These are phyloP conservation scores for Stichodactyla mertensii DNA, from an alignment of 64 coral and sea anemone genomes.

Conservation along the genomic window DNA sequence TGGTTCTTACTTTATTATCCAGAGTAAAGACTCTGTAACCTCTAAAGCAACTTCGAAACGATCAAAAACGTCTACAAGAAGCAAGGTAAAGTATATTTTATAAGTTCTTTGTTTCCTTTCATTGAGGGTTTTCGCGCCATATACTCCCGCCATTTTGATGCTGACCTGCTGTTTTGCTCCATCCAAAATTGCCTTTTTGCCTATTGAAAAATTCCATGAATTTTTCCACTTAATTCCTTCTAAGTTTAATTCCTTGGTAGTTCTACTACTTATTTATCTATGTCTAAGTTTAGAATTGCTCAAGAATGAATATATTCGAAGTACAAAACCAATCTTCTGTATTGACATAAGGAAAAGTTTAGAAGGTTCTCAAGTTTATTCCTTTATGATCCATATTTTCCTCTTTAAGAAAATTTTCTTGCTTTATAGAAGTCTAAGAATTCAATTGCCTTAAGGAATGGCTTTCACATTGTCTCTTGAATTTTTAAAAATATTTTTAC, in stretches of 20 bases:
- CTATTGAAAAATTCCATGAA: not conserved
- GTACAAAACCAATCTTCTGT: not conserved
- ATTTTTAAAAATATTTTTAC: not conserved
- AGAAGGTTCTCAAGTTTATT: not conserved
- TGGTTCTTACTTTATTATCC: not conserved
- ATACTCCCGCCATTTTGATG: constrained; percentile 27
- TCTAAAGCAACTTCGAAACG: constrained; percentile 4
- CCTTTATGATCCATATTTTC: not conserved
- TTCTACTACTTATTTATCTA: not conserved
- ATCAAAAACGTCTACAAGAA: not conserved
- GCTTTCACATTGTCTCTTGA: not conserved
- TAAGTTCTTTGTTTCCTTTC: not conserved
- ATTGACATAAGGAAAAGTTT: not conserved
- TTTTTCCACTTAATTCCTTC: not conserved
- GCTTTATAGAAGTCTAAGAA: not conserved
- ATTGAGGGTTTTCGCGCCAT: constrained; percentile 15
- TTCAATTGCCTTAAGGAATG: not conserved
- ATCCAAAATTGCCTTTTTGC: not conserved
- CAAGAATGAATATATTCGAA: not conserved
- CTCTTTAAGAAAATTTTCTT: not conserved
- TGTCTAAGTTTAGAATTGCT: not conserved
- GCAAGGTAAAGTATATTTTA: not conserved
- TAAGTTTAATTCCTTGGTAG: not conserved
- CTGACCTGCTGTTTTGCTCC: not conserved
- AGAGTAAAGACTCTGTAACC: constrained; percentile 1